These are phyloP conservation scores for Puffinus mauretanicus DNA, from an alignment of 2,113 vertebrate species.

Conservation along the genomic window DNA sequence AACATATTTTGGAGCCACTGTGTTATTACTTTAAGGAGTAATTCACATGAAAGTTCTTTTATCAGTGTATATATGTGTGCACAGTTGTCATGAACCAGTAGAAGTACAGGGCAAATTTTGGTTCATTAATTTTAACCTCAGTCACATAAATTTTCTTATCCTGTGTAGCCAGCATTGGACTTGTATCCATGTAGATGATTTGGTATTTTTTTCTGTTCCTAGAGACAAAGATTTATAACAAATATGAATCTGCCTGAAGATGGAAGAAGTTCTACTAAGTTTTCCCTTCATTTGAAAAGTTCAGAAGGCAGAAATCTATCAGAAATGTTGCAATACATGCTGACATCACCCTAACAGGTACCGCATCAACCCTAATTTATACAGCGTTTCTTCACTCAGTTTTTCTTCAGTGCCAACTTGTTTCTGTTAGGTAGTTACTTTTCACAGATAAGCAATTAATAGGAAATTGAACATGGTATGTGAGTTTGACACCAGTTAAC, in stretches of 20 bases:
- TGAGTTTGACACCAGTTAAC: not conserved
- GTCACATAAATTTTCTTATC: not conserved
- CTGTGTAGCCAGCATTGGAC: not conserved
- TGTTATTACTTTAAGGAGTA: not conserved
- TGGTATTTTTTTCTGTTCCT: not conserved
- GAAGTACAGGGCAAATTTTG: not conserved
- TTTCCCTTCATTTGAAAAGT: not conserved
- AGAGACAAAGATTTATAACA: not conserved
- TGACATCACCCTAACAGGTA: conserved; percentile 12
- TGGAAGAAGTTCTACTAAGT: not conserved
- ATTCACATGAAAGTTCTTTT: not conserved
- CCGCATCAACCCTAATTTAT: conserved; percentile 45
- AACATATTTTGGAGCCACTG: not conserved
- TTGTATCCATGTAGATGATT: not conserved
- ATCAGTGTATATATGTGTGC: not conserved
- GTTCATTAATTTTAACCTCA: not conserved
- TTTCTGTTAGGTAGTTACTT: conserved; percentile 1
- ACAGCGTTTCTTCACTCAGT: not conserved
- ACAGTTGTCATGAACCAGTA: not conserved
- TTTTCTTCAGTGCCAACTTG: not conserved
- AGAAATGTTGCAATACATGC: not conserved
- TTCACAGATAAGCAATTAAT: conserved; percentile 1
- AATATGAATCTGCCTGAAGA: not conserved
- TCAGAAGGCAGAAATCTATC: not conserved
- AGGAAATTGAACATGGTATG: not conserved